These are phyloP conservation scores for Dromiciops gliroides DNA, from an alignment of 2,113 vertebrate species.

Conservation along the genomic window DNA sequence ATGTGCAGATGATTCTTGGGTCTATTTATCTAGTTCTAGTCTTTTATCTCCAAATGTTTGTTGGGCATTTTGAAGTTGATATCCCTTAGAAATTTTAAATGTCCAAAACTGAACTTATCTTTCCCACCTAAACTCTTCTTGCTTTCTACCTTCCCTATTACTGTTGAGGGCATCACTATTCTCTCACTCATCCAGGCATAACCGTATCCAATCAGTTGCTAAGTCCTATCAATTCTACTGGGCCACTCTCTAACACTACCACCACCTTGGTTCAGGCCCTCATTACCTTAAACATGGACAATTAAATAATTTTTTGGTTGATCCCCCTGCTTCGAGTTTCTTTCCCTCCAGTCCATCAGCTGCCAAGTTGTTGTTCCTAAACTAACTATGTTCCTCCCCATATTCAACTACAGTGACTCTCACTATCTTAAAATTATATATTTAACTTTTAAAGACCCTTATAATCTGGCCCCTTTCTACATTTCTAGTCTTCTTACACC, in stretches of 20 bases:
- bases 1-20: neutral
- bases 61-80: neutral
- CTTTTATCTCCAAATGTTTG: neutral
- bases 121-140: neutral
- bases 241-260: too few relatives aligned
- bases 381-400: neutral
- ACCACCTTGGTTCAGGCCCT: neutral
- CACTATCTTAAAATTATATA: neutral
- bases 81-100: neutral
- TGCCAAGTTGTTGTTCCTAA: neutral
- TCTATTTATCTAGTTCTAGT: neutral
- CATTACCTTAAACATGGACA: neutral
- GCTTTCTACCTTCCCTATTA: neutral
- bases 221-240: neutral
- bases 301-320: neutral
- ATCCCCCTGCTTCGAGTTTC: neutral
- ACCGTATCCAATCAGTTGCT: neutral
- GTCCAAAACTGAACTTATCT: neutral
- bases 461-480: neutral
- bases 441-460: neutral
- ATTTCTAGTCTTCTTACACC: neutral
- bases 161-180: neutral
- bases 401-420: neutral
- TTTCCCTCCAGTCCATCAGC: neutral
- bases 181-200: neutral